phyloP scores from a whole-genome alignment of 2,888 invertebrate genomes.

The Platynereis dumerilii region DNA sequence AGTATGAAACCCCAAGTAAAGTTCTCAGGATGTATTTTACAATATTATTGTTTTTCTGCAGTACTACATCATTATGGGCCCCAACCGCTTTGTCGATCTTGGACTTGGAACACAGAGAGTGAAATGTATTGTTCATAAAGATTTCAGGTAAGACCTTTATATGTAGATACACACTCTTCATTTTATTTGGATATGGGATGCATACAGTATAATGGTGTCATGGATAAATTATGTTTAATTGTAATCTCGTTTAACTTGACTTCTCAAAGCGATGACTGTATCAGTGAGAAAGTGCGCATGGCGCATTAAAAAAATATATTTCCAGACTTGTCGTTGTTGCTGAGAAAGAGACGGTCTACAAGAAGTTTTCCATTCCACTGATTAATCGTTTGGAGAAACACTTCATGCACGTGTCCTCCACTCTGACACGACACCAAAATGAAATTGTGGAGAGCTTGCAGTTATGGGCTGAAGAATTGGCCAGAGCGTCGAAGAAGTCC shows the following conservation, averaged over 20 bases:
- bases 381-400: constrained; percentile 61
- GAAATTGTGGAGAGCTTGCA: constrained; percentile 39
- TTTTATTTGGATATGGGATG: no score
- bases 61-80: constrained; percentile 47
- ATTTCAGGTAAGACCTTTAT: constrained; percentile 49
- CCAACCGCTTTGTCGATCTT: constrained; percentile 54
- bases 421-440: constrained; percentile 45
- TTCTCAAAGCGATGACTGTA: no score
- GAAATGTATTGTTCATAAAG: constrained; percentile 52
- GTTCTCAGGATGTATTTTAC: no score
- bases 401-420: constrained; percentile 56
- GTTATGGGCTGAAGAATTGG: constrained; percentile 43
- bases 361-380: constrained; percentile 58
- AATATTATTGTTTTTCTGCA: no score
- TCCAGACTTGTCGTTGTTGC: constrained; percentile 56
- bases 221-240: no score
- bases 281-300: no score
- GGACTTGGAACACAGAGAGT: constrained; percentile 59
- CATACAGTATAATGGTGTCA: no score
- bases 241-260: no score
- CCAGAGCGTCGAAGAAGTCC: not conserved
- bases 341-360: constrained; percentile 54
- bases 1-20: no score
- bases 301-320: no score
- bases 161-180: no score